Base-by-base conservation (phyloP, 2,888 invertebrate species). In the Gibbula magus region DNA sequence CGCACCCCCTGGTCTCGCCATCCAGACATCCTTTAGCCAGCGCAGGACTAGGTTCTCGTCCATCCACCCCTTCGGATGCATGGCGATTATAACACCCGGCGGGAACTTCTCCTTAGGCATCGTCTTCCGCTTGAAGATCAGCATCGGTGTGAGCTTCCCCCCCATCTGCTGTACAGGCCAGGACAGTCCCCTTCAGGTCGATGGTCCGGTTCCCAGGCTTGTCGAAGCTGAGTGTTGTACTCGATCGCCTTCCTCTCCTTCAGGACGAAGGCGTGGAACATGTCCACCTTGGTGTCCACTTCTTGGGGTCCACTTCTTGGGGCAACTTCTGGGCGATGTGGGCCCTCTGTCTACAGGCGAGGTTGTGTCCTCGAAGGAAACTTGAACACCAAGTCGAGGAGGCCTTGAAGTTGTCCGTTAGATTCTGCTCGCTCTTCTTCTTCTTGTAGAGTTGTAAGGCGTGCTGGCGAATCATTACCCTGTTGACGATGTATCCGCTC, bases 401-500 rank as follows among this genome's bases (percentile, higher is more conserved):
- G 7, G 67, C 67, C 25, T 67, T 67, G 67, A 67, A 67, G 29
- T n/a, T n/a, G n/a, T n/a, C n/a, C n/a, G n/a, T n/a, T n/a, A n/a
- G n/a, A n/a, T n/a, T n/a, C n/a, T n/a, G n/a, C n/a, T n/a, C n/a
- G n/a, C n/a, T 18, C 10, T 1, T 13, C 67, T 32, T 67, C 8
- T n/a, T 25, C 25, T 10, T 53, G 53, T 53, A 53, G 16, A 53
- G 4, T 2, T 16, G 16, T 8, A 8, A 8, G 16, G 53, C 7
- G 4, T 10, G 10, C 2, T 53, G 53, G 0, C 0, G 53, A 10
- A 53, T 53, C 53, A 53, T 53, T 16, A n/a, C n/a, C n/a, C 53
- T 53, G 4, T 16, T 53, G 16, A 10, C 53, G 2, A 53, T 53
- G 4, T 53, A 53, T 4, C 53, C 53, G n/a, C 53, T n/a, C 53